Evolutionary conservation across 2,797 vertebrate genomes (phyloP), one percentile per base, ranked within the genome.

Genomic region (Tapirus indicus): DNA sequence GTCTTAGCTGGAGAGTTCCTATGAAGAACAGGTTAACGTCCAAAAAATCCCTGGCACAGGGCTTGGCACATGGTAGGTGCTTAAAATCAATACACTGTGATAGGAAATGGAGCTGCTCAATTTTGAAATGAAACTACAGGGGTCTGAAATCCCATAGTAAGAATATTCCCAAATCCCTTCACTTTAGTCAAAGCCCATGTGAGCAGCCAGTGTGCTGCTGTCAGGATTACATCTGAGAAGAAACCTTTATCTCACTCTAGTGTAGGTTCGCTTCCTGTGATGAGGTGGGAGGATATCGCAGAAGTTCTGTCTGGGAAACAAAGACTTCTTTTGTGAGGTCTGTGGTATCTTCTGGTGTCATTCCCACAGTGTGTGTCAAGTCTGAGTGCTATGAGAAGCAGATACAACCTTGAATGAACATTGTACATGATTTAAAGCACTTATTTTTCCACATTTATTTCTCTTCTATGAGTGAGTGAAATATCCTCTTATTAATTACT

Each of bases 401-500:
- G 49, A 62, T 44, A n/a, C 1, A 58, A 62, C 13, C 21, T 56
- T 82, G 25, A 82, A 83, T 66, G 64, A 82, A 56, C 41, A 21
- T 69, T 92, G 10, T 38, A 60, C 47, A 79, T 82, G 38, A 47
- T 60, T 49, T 35, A 41, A 94, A 74, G 52, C 69, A 23, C 17
- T 27, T 71, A 5, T 20, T 72, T 83, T 69, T 18, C n/a, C 66
- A 75, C 7, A 21, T 41, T 41, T 49, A 27, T 62, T 69, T 83
- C 58, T 89, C 52, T 83, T 64, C 18, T 92, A 2, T 78, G 38
- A 79, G 47, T 56, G 49, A 94, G 14, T 35, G 25, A 62, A 56
- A 41, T 82, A 27, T 9, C 54, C 16, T 49, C 92, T 95, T 90
- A 44, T 94, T 94, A 95, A 72, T 87, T 38, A 62, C 17, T 69